Percentiles rank a stretch among this genome's conserved stretches.
Evolutionary conservation across 2,797 vertebrate species (phyloP).

Genomic region (Dicrostonyx torquatus): DNA sequence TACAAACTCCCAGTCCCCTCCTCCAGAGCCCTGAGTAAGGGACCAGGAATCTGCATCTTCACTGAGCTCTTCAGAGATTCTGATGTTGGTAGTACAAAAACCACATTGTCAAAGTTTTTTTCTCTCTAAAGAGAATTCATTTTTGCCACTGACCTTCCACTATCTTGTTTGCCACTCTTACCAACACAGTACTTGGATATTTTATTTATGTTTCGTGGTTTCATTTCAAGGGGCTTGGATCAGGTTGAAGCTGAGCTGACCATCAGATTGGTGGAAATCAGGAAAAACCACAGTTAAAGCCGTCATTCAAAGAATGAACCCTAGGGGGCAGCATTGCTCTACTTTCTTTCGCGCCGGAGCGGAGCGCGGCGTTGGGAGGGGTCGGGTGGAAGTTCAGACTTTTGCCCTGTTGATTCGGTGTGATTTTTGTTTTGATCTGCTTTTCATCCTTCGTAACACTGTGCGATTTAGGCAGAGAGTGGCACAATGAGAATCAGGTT

Average conservation of each 20-base stretch:
- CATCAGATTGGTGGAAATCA: rapidly evolving
- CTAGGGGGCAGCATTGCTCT: conserved; percentile 55
- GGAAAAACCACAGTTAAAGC: not conserved
- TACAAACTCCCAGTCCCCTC: not conserved
- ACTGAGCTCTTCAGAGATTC: not conserved
- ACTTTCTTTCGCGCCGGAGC: not conserved
- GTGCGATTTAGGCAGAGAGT: not conserved
- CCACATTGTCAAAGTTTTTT: not conserved
- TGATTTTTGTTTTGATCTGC: not conserved
- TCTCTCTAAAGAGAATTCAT: not conserved
- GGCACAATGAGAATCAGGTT: not conserved
- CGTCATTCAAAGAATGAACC: not conserved
- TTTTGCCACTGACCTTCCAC: not conserved
- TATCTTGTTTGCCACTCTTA: not conserved
- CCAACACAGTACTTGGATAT: not conserved
- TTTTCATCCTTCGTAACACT: conserved; percentile 71
- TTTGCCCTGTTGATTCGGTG: not conserved
- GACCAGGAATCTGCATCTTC: not conserved
- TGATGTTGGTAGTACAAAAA: not conserved
- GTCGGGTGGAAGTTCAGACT: not conserved
- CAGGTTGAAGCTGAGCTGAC: not conserved
- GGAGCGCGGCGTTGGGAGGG: too few relatives aligned
- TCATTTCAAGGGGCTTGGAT: not conserved
- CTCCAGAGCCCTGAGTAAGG: not conserved
- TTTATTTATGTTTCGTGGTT: not conserved